phyloP scores from a whole-genome alignment of 2,888 invertebrate species.

The Adela reaumurella region DNA sequence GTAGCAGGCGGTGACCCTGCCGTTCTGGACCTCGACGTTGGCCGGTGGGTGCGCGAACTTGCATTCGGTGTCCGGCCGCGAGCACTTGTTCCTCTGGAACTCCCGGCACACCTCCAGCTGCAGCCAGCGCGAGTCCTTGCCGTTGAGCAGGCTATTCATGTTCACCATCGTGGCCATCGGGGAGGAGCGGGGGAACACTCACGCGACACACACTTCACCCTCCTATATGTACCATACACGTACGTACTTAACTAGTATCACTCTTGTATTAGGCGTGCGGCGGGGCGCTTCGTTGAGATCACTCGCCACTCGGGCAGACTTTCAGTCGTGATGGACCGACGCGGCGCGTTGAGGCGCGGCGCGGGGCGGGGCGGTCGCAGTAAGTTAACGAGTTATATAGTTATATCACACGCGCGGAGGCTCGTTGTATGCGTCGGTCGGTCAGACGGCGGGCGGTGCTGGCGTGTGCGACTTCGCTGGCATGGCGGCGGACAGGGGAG shows the following conservation, averaged over 20 bases:
- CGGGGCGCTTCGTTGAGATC: not conserved
- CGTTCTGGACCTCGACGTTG: slow-evolving; percentile 99
- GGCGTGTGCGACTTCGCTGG: slow-evolving; percentile 35
- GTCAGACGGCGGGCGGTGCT: slow-evolving; percentile 52
- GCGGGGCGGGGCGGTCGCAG: no score
- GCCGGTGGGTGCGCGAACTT: slow-evolving; percentile 99
- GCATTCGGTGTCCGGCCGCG: slow-evolving; percentile 98
- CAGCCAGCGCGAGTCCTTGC: slow-evolving; percentile 99
- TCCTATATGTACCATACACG: not conserved
- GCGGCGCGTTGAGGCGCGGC: not conserved
- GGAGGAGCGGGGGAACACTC: slow-evolving; percentile 2
- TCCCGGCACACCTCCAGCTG: slow-evolving; percentile 99
- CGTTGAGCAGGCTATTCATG: slow-evolving; percentile 95
- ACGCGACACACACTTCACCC: not conserved
- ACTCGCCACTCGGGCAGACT: not conserved
- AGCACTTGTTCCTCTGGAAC: slow-evolving; percentile 99
- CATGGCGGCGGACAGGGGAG: slow-evolving; percentile 37
- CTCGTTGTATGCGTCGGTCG: slow-evolving; percentile 48
- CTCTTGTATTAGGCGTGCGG: not conserved
- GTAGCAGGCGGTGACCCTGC: slow-evolving; percentile 99
- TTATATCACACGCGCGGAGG: slow-evolving; percentile 48
- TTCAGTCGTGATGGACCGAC: no score
- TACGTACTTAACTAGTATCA: not conserved
- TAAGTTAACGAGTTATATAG: no score
- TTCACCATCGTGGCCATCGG: slow-evolving; percentile 86